Evolutionary conservation across 2,113 vertebrate genomes (phyloP), one percentile per base, ranked within the genome.

Genomic region (Lates calcarifer): DNA sequence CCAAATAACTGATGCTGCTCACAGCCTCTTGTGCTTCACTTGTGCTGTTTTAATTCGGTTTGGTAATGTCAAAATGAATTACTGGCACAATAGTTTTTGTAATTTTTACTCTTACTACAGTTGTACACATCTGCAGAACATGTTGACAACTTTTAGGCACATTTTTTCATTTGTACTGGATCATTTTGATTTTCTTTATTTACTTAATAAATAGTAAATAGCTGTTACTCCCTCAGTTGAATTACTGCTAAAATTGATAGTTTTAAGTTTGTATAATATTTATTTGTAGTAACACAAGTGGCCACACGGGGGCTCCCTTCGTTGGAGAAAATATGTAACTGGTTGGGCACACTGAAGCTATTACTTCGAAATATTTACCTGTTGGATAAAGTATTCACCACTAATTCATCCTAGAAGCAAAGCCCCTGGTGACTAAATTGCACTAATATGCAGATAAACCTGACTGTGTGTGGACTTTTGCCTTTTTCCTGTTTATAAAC

Each of bases 401-500:
- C 10, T 45, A 29, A 31, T 64, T 73, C n/a, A 37, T 67, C 41
- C 26, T 26, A 15, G 29, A 57, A 58, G 49, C 33, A 60, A 65
- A 55, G 2, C 35, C 49, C 67, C 39, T 60, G 51, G 45, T 53
- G 60, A 51, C 15, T 65, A 47, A 72, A 68, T 63, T 63, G 4
- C 39, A 57, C 41, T 45, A 72, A 82, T 51, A 47, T 51, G 49
- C 33, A 67, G 55, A 57, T 41, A 60, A 29, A 60, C 29, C 26
- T 13, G 35, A 49, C 70, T 66, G n/a, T 45, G 26, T 80, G 20
- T 71, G 39, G 31, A 66, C 43, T 64, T 62, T 26, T 20, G 12
- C 56, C 37, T 70, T 71, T 56, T 79, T 35, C n/a, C 49, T 78
- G 69, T 89, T 89, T 85, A 85, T 88, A 81, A 91, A 91, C 77